Evolutionary conservation across 2,113 vertebrate genomes (phyloP), one percentile per base, ranked within the genome.

Genomic region (Formicarius rufipectus): DNA sequence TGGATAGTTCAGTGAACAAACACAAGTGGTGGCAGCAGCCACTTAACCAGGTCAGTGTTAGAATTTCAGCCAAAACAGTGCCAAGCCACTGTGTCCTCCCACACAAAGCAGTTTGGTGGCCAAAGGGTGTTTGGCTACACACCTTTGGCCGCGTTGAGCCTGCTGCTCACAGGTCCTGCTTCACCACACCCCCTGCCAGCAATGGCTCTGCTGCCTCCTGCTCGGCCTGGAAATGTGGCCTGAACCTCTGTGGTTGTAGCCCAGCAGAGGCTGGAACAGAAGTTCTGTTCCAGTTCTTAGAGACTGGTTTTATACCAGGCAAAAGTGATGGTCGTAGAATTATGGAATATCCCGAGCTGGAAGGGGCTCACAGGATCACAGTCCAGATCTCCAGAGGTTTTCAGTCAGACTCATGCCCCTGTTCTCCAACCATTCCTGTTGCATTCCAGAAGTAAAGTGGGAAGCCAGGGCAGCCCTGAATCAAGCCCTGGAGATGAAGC

Each of bases 401-500:
- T 27, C 22, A 6, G 35, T 52, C 27, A 7, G 49, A n/a, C 7
- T 44, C 33, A 2, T 28, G 1, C 0, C 33, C n/a, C 14, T 67
- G 9, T 67, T 52, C 30, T 5, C 81, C 50, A 10, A 4, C 4
- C 4, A 9, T 22, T 62, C 2, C 14, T 45, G 6, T 62, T 82
- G 86, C 73, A 4, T 98, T 98, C 66, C 96, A 99, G 99, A 99
- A 77, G 97, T 98, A 71, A 95, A 96, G 95, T 50, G 98, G 55
- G 99, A 99, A 97, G 99, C 99, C 74, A 98, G 92, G 96, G 99
- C 99, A 0, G 99, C 99, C 5, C 93, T 99, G 87, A 99, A 98
- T n/a, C 99, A 99, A 95, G 99, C 99, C 53, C 95, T 99, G 77
- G 99, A 99, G 93, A 99, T 99, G 99, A 99, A 98, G 92, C 99